Evolutionary conservation across 2,888 invertebrate species (phyloP).

Genomic region (Patella caerulea): DNA sequence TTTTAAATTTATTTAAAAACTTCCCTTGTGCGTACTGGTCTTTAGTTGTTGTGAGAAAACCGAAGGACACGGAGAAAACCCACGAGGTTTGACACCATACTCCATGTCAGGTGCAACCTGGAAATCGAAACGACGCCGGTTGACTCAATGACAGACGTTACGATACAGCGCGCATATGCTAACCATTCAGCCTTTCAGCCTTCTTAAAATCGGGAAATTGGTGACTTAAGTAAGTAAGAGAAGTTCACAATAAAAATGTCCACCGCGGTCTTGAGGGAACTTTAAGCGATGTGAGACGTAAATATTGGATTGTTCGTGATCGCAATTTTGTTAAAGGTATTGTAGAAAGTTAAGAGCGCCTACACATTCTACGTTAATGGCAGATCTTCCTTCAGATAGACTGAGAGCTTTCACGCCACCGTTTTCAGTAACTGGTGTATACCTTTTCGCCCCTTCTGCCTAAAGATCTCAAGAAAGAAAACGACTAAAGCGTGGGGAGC

Average conservation of each 20-base stretch:
- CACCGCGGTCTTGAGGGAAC: constrained; percentile 22
- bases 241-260: constrained; percentile 7
- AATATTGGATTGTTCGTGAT: constrained; percentile 19
- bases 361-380: constrained; percentile 16
- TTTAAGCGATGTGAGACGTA: constrained; percentile 8
- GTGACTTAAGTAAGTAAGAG: no score
- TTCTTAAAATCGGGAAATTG: no score
- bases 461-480: constrained; percentile 13
- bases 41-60: no score
- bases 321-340: constrained; percentile 8
- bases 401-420: constrained; percentile 12
- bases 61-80: no score
- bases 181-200: no score
- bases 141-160: no score
- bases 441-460: constrained; percentile 20
- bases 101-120: no score
- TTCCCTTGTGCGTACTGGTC: no score
- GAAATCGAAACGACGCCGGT: no score
- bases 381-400: constrained; percentile 18
- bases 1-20: no score
- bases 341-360: constrained; percentile 9
- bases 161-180: no score
- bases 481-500: constrained; percentile 26
- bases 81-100: no score
- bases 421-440: constrained; percentile 18